These are phyloP conservation scores for Malacoraja senta DNA, from an alignment of 2,797 vertebrate species.

Conservation along the genomic window DNA sequence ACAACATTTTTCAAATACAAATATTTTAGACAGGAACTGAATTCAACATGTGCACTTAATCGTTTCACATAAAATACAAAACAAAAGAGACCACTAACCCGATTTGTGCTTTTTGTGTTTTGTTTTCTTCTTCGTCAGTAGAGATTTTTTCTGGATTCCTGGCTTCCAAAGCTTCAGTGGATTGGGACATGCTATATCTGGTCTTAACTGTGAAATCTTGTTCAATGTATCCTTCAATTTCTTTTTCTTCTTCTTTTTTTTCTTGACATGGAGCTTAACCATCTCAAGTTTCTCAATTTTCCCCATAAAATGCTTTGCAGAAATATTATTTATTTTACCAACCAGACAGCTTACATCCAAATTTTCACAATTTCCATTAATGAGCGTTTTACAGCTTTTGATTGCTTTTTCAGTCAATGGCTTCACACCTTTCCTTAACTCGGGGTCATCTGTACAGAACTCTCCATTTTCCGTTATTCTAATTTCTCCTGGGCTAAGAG, in stretches of 20 bases:
- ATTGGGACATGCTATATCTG: slow-evolving; percentile 60
- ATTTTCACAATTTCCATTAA: slow-evolving; percentile 56
- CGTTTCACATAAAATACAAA: not conserved
- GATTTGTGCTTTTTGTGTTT: slow-evolving; percentile 80
- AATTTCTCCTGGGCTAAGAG: slow-evolving; percentile 54
- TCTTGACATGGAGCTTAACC: slow-evolving; percentile 64
- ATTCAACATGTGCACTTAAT: not conserved
- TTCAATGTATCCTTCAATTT: slow-evolving; percentile 64
- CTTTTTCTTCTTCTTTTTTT: slow-evolving; percentile 80
- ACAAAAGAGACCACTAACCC: slow-evolving; percentile 61
- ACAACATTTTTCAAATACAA: not conserved
- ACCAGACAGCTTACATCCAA: slow-evolving; percentile 51
- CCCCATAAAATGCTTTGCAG: slow-evolving; percentile 52
- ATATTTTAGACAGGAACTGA: not conserved
- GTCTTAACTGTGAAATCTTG: slow-evolving; percentile 60
- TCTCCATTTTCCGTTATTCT: slow-evolving; percentile 56
- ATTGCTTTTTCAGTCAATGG: slow-evolving; percentile 55
- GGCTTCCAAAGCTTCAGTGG: slow-evolving; percentile 63
- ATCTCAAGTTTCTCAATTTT: slow-evolving; percentile 57
- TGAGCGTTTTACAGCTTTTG: slow-evolving; percentile 56
- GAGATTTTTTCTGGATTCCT: slow-evolving; percentile 61
- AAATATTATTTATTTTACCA: slow-evolving; percentile 54
- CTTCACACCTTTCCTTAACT: slow-evolving; percentile 50
- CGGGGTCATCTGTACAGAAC: slow-evolving; percentile 48
- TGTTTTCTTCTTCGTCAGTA: slow-evolving; percentile 71